Percentiles rank a stretch among this genome's conserved stretches.
Conservation (phyloP, 2,113 vertebrate species). For the Spea bombifrons region DNA sequence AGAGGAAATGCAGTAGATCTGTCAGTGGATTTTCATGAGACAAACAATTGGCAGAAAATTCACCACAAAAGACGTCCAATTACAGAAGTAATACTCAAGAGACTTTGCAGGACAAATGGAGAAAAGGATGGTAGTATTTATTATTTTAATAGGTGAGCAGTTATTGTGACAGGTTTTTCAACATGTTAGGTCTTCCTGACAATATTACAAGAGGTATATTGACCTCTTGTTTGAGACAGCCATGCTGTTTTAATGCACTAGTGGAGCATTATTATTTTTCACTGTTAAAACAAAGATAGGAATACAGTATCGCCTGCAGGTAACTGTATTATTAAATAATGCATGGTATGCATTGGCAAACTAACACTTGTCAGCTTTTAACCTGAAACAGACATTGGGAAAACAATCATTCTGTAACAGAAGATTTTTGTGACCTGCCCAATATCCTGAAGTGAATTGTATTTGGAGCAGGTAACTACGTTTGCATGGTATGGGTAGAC, state of each 20-base stretch:
- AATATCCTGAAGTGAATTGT: no score
- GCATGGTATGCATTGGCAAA: no score
- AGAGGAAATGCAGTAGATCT: constrained; percentile 1
- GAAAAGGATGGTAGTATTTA: neutral
- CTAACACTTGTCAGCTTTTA: no score
- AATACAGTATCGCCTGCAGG: no score
- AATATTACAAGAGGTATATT: no score
- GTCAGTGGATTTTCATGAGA: neutral
- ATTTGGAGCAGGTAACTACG: neutral
- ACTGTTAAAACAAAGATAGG: neutral
- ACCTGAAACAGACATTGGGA: no score
- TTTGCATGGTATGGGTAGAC: neutral
- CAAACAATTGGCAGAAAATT: neutral
- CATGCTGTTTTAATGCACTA: neutral
- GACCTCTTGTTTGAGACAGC: no score
- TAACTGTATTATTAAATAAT: no score
- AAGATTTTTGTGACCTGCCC: no score
- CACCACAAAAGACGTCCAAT: neutral
- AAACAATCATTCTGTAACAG: no score
- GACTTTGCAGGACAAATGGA: neutral
- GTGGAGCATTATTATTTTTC: neutral
- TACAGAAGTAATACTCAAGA: neutral
- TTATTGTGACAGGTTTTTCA: neutral
- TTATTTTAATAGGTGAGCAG: neutral
- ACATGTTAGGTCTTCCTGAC: no score